Evolutionary conservation across 2,797 vertebrate genomes (phyloP).

Genomic region (Propithecus deckenii): DNA sequence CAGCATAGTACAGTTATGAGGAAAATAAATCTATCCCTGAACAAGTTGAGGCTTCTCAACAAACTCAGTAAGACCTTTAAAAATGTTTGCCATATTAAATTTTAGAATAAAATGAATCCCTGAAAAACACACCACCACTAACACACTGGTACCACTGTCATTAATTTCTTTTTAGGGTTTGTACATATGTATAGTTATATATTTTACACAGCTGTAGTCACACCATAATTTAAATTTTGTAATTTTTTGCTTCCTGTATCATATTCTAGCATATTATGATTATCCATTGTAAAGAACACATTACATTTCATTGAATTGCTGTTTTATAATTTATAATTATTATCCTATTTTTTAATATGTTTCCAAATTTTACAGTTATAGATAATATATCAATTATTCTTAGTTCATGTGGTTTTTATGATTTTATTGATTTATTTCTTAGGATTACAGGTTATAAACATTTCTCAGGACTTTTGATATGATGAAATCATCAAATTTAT

Average conservation of each 20-base stretch:
- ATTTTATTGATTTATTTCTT: conserved; percentile 38
- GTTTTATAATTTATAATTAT: conserved; percentile 1
- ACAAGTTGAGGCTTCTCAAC: not conserved
- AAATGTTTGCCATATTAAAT: not conserved
- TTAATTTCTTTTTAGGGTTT: not conserved
- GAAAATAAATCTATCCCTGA: conserved; percentile 3
- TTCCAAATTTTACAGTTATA: conserved; percentile 3
- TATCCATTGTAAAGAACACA: not conserved
- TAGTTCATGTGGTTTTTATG: not conserved
- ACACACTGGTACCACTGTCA: not conserved
- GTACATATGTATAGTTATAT: not conserved
- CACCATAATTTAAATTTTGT: not conserved
- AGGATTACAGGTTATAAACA: not conserved
- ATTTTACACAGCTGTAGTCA: not conserved
- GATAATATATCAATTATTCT: not conserved
- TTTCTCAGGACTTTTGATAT: conserved; percentile 11
- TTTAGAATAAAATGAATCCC: not conserved
- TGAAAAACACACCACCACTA: not conserved
- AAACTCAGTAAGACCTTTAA: not conserved
- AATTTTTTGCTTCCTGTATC: conserved; percentile 6
- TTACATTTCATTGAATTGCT: not conserved
- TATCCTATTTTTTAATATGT: not conserved
- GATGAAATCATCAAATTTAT: conserved; percentile 19
- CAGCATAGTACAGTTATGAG: not conserved
- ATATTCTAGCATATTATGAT: not conserved